Evolutionary conservation across 2,888 invertebrate species (phyloP), one percentile per base, ranked within the genome.

Genomic region (Eupithecia subfuscata): DNA sequence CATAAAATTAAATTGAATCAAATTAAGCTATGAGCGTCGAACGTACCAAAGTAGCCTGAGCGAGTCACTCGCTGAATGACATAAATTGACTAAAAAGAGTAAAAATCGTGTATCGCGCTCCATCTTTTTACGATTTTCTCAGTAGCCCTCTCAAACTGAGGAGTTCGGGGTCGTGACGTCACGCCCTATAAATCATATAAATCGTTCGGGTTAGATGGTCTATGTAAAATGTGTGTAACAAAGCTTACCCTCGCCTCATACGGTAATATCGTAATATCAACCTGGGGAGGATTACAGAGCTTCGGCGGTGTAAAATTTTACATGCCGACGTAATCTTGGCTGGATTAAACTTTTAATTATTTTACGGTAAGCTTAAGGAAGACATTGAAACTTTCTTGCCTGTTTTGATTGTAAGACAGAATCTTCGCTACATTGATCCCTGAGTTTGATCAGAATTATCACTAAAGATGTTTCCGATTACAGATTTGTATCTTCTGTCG

Each of bases 111-210:
- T 56, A 25, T 14, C 0, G 12, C 5, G 12, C 11, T 56, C 11
- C 56, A 22, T 56, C 52, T 12, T 60, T 11, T 60, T 5, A n/a
- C 22, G 11, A 56, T 22, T 56, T 80, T 81, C 84, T 78, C 78
- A 74, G 73, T 74, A 80, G 65, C 71, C 43, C 75, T 22, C 48
- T 48, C 30, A 70, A 64, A 81, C 78, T 75, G 82, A 82, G 82
- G 82, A 84, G 80, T 84, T 83, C 82, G 82, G 83, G 87, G 84
- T 84, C 84, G 85, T 88, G 89, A 89, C 86, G 90, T 90, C 90
- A 91, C 85, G 91, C 86, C 78, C 83, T 87, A 89, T 92, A 92
- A 92, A 92, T 93, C 91, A 92, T 90, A 89, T 88, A 88, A 92
- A 90, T 90, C 87, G 89, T 86, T 83, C 82, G 83, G 84, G 85